Evolutionary conservation across 64 coral and sea anemone genomes (phyloP), one percentile per base, ranked within the genome.

Genomic region (Hydrozoanthus tunicans): DNA sequence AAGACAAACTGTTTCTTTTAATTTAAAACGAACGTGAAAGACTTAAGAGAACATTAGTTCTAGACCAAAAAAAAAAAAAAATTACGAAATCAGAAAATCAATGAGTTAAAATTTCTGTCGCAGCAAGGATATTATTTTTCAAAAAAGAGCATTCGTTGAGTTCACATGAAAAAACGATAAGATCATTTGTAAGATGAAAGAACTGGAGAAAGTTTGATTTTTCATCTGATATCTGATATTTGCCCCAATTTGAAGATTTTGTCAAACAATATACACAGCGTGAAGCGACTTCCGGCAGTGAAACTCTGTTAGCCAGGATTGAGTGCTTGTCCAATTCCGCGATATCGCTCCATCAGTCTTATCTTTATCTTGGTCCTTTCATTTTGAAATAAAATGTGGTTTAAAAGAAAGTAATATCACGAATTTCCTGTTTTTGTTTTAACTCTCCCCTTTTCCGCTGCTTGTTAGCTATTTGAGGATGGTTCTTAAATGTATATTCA

Each of bases 351-450:
- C 67, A 88, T 88, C 84, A 60, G 84, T 6, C 20, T 88, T 88
- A 88, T 88, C 84, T 88, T 6, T 27, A 72, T 88, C 84, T 67
- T 59, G 58, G 68, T 24, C n/a, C 69, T 88, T 88, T 88, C 68
- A 88, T 74, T 88, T 88, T 73, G 53, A 88, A 88, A 88, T 61
- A 56, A 88, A 88, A 88, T 74, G 84, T 88, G 69, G 68, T 70
- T 88, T 74, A 27, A 88, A 88, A 73, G 69, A 88, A 88, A 73
- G 55, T 75, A 86, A 73, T 74, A 88, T 88, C 84, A 88, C 69
- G 84, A 88, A 88, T 88, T 88, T 88, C 84, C 84, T 88, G 84
- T 75, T 88, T 88, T 88, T 88, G 84, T 73, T 86, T 86, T 86
- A 86, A 68, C 71, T 86, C 14, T 69, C 6, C 53, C 74, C 56